Percentiles rank a stretch among this genome's conserved stretches.
Conservation (phyloP, 2,797 vertebrate species). For the Oreochromis mossambicus region DNA sequence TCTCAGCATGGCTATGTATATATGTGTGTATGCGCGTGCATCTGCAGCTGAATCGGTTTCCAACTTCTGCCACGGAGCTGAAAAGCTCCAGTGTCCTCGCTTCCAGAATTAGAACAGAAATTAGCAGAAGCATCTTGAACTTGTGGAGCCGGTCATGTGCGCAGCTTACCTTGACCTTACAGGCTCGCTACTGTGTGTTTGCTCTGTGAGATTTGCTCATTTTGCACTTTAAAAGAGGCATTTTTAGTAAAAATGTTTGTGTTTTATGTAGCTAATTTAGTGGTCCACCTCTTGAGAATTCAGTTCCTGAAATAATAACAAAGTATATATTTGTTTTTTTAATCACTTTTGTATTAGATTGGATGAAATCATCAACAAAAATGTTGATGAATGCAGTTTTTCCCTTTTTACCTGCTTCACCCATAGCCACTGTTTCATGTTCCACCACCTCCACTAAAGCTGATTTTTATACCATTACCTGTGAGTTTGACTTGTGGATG, state of each 20-base stretch:
- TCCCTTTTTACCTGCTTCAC: not conserved
- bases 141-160: not conserved
- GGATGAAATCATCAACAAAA: not conserved
- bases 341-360: not conserved
- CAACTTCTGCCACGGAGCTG: not conserved
- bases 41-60: conserved; percentile 19
- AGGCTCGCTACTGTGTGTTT: not conserved
- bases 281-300: not conserved
- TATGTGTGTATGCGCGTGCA: not conserved
- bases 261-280: not conserved
- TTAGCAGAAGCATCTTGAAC: not conserved
- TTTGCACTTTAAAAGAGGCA: not conserved
- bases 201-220: not conserved
- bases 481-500: not conserved
- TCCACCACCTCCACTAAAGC: not conserved
- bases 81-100: conserved; percentile 7
- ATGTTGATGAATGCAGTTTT: not conserved
- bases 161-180: not conserved
- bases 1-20: conserved; percentile 18
- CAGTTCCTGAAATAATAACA: not conserved
- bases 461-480: not conserved
- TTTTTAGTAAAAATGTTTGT: not conserved
- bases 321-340: not conserved
- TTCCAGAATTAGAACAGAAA: conserved; percentile 6
- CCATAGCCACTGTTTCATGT: not conserved